Conservation (phyloP, 1,140 invertebrate genomes). For the Maniola jurtina region DNA sequence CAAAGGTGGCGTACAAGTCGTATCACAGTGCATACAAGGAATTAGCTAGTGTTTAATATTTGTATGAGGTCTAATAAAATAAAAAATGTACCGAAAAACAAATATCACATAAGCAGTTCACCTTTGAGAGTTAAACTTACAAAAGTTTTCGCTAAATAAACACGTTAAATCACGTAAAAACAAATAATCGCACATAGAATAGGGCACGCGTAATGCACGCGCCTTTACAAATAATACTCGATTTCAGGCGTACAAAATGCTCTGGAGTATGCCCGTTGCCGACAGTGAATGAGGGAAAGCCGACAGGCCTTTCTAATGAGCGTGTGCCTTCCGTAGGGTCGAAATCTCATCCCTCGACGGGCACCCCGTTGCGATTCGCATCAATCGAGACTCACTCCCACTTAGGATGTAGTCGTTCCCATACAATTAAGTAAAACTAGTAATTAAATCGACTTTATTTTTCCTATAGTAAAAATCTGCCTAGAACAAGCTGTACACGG, state of each 20-base stretch:
- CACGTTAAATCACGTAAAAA: conserved; percentile 69
- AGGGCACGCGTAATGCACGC: conserved; percentile 47
- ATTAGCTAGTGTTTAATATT: too few species aligned
- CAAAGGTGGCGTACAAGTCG: too few species aligned
- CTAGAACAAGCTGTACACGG: too few species aligned
- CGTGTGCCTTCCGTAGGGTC: conserved; percentile 48
- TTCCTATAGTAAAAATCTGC: too few species aligned
- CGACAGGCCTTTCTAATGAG: conserved; percentile 61
- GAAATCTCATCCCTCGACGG: conserved; percentile 39
- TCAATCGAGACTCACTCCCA: conserved; percentile 19
- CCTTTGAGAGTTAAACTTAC: neutral
- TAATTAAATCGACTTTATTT: neutral
- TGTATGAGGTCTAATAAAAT: too few species aligned
- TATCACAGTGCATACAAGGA: too few species aligned
- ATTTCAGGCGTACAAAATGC: conserved; percentile 49
- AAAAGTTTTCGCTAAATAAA: conserved; percentile 45
- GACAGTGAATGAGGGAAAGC: conserved; percentile 40
- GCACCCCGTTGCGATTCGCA: conserved; percentile 36
- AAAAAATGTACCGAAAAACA: too few species aligned
- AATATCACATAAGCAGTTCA: neutral
- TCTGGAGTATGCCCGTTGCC: conserved; percentile 27
- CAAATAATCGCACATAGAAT: conserved; percentile 49
- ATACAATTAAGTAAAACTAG: conserved; percentile 3
- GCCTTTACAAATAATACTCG: conserved; percentile 48
- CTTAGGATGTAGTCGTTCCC: conserved; percentile 14